These are phyloP conservation scores for Acanthosepion pharaonis DNA, from an alignment of 2,888 invertebrate species.

Conservation along the genomic window DNA sequence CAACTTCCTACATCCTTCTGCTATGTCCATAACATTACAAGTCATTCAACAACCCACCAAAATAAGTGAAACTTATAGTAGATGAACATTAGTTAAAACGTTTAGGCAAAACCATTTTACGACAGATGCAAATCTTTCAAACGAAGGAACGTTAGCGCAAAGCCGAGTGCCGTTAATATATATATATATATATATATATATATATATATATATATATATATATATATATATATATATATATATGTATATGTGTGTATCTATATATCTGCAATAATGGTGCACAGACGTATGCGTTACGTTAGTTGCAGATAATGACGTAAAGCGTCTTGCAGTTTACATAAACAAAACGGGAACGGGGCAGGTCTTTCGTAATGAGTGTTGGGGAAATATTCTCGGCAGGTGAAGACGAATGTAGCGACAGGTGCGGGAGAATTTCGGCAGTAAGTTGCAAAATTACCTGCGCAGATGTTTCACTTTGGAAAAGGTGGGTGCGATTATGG, in stretches of 20 bases:
- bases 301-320: background rate
- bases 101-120: too few relatives aligned
- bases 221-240: background rate
- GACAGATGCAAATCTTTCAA: too few relatives aligned
- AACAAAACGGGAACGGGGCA: background rate
- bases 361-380: background rate
- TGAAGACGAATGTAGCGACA: background rate
- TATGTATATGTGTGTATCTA: background rate
- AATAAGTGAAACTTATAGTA: too few relatives aligned
- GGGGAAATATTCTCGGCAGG: background rate
- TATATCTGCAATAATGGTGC: background rate
- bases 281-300: background rate
- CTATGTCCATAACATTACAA: too few relatives aligned
- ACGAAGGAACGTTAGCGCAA: too few relatives aligned
- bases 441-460: background rate
- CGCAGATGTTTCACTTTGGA: background rate
- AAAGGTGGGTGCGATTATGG: background rate
- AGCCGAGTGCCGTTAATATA: background rate
- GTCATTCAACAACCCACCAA: too few relatives aligned
- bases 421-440: background rate
- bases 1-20: too few relatives aligned
- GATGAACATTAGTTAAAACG: too few relatives aligned
- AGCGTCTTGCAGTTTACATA: background rate
- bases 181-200: slow-evolving; percentile 6
- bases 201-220: background rate